phyloP scores from a whole-genome alignment of 2,113 vertebrate species.

The Ageneiosus marmoratus region DNA sequence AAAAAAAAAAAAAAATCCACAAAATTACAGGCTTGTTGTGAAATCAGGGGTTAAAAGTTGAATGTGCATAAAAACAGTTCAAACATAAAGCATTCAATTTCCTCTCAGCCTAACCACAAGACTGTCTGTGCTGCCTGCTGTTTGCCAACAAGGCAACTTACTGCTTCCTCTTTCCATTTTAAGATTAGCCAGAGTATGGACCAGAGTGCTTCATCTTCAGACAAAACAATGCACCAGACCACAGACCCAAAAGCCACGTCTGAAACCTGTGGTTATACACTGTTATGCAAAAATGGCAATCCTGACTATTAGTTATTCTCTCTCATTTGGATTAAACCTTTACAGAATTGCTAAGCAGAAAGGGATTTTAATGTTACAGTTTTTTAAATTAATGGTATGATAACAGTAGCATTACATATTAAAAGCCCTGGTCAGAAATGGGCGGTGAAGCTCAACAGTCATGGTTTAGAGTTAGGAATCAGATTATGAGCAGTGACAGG shows the following conservation, averaged over 20 bases:
- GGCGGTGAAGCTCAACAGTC: background rate
- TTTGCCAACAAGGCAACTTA: conserved; percentile 16
- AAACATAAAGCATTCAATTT: conserved; percentile 45
- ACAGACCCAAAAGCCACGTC: background rate
- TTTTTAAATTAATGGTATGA: background rate
- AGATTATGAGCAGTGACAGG: background rate
- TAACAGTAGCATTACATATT: background rate
- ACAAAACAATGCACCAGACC: background rate
- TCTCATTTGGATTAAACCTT: background rate
- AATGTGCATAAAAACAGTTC: conserved; percentile 12
- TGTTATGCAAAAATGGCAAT: background rate
- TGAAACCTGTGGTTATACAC: background rate
- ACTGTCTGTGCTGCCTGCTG: conserved; percentile 8
- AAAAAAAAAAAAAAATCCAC: background rate
- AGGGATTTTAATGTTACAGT: fast-evolving
- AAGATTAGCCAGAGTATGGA: background rate
- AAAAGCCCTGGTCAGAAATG: background rate
- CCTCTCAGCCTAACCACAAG: conserved; percentile 37
- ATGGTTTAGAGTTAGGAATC: background rate
- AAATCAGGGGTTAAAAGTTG: conserved; percentile 47
- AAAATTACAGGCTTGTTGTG: background rate
- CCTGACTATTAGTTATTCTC: background rate
- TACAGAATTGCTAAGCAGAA: background rate
- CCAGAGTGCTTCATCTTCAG: background rate
- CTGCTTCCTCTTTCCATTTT: conserved; percentile 44